A percentile compares a stretch with the other conserved stretches of the same genome.
These are phyloP conservation scores for Nothocercus julius DNA, from an alignment of 2,113 vertebrate genomes.

Conservation along the genomic window DNA sequence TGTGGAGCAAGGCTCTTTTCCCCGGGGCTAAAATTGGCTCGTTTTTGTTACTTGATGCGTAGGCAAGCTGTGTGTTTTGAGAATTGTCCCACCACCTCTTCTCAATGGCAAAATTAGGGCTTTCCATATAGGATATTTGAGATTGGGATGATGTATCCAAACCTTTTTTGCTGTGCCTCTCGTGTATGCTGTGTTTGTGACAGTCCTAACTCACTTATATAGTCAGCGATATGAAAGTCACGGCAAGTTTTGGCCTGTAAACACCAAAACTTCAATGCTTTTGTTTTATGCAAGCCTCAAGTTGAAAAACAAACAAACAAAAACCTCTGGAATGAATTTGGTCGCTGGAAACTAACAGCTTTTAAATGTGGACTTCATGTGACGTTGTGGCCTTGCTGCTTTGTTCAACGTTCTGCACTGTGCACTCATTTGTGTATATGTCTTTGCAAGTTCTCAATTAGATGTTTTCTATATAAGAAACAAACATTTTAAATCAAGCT, in stretches of 20 bases:
- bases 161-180: background rate
- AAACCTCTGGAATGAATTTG: background rate
- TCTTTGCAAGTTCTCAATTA: background rate
- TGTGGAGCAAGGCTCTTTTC: background rate
- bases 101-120: background rate
- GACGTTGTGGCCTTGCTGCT: slow-evolving; percentile 24
- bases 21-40: background rate
- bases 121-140: background rate
- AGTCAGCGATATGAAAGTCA: background rate
- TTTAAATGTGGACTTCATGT: background rate
- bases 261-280: background rate
- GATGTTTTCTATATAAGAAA: background rate
- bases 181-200: background rate
- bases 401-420: background rate
- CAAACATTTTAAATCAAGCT: slow-evolving; percentile 9
- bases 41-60: too few species aligned
- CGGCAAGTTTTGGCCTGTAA: background rate
- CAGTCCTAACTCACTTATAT: background rate
- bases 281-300: background rate
- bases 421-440: background rate
- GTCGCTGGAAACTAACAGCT: background rate
- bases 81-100: background rate
- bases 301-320: background rate
- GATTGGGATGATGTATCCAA: background rate
- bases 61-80: background rate